Evolutionary conservation across 2,888 invertebrate genomes (phyloP), one percentile per base, ranked within the genome.

Genomic region (Piscicola geometra): DNA sequence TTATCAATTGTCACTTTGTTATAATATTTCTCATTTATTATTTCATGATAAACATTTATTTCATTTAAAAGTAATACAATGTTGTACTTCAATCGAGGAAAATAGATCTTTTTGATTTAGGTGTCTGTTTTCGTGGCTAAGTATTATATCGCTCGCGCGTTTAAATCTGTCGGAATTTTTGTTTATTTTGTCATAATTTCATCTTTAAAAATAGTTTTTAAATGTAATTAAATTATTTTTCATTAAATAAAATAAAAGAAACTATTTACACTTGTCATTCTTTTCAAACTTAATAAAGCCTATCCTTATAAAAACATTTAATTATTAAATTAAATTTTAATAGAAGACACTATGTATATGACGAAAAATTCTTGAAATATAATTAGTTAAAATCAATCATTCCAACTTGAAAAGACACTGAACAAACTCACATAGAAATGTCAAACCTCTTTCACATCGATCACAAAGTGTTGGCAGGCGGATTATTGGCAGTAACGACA

Each of bases 401-500:
- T n/a, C n/a, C n/a, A n/a, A n/a, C n/a, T n/a, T n/a, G n/a, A n/a
- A n/a, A n/a, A n/a, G n/a, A n/a, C n/a, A n/a, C n/a, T n/a, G n/a
- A n/a, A n/a, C n/a, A n/a, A n/a, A n/a, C n/a, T n/a, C n/a, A n/a
- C n/a, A n/a, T n/a, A n/a, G 25, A 56, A 21, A 76, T 76, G 76
- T 41, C 72, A 32, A 68, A 28, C 33, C 41, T 77, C 41, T 69
- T 74, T 36, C 47, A 75, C 50, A 66, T 76, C 47, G 77, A 77
- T 64, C 76, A 76, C 64, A 76, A 73, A 70, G 28, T 76, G 18
- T 2, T 77, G 35, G 78, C 76, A n/a, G 71, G 47, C 30, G 30
- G 70, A 15, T 64, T 71, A 41, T 66, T 78, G 47, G 77, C 78
- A 25, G 56, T 68, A 52, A 73, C 77, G n/a, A 50, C 76, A n/a